Evolutionary conservation across 2,113 vertebrate genomes (phyloP).

Genomic region (Chamaetylas fuelleborni): DNA sequence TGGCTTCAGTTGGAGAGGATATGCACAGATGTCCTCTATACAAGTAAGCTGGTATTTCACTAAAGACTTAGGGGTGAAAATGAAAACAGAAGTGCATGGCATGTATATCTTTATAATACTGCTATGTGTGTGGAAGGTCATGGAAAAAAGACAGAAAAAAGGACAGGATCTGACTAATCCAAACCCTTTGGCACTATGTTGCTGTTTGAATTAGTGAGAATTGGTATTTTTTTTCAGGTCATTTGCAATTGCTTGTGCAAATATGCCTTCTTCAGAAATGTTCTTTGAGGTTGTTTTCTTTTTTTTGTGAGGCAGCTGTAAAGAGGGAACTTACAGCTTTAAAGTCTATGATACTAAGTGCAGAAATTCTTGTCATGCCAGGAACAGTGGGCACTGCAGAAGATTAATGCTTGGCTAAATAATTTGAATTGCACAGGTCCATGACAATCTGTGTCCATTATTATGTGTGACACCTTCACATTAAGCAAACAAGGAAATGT

Average conservation of each 20-base stretch:
- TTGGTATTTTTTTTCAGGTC: not conserved
- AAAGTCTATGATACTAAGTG: not conserved
- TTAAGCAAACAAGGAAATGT: not conserved
- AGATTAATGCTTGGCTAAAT: not conserved
- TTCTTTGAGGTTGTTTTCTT: not conserved
- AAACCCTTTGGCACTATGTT: not conserved
- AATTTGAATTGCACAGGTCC: not conserved
- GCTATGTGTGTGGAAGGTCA: not conserved
- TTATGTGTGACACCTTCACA: not conserved
- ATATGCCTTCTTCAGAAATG: not conserved
- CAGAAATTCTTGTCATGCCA: not conserved
- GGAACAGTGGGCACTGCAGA: not conserved
- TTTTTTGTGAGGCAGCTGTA: not conserved
- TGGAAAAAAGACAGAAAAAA: not conserved
- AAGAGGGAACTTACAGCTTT: not conserved
- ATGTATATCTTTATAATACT: not conserved
- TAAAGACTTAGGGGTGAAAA: not conserved
- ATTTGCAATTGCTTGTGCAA: not conserved
- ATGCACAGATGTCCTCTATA: slow-evolving; percentile 81
- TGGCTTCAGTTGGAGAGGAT: slow-evolving; percentile 91
- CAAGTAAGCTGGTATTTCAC: slow-evolving; percentile 75
- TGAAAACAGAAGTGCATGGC: not conserved
- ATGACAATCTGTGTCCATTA: not conserved
- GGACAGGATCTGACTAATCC: not conserved
- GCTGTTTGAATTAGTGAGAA: not conserved